These are phyloP conservation scores for Yponomeuta cagnagella DNA, from an alignment of 2,888 invertebrate species.

Conservation along the genomic window DNA sequence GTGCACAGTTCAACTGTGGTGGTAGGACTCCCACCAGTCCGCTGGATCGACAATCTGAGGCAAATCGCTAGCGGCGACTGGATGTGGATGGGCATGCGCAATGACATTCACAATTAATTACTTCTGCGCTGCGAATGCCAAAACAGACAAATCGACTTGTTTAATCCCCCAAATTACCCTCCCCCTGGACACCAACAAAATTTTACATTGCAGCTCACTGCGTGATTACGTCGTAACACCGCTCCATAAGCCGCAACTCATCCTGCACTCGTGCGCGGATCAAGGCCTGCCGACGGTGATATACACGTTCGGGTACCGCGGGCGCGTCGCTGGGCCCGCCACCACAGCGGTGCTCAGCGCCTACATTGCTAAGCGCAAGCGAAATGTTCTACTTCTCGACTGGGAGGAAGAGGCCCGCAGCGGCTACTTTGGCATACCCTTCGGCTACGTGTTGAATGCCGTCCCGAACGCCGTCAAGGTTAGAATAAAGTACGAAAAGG, in stretches of 20 bases:
- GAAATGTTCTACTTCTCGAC: constrained; percentile 58
- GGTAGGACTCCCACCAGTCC: no score
- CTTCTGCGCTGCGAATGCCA: no score
- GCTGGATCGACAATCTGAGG: no score
- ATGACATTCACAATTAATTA: no score
- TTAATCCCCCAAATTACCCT: no score
- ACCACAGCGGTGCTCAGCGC: constrained; percentile 53
- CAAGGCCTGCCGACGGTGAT: constrained; percentile 44
- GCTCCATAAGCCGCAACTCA: constrained; percentile 34
- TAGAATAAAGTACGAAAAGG: constrained; percentile 15
- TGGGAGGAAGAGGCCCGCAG: constrained; percentile 64
- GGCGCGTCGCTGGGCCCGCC: constrained; percentile 48
- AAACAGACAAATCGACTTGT: no score
- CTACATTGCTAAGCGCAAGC: constrained; percentile 50
- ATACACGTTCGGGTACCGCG: constrained; percentile 64
- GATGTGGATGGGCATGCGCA: no score
- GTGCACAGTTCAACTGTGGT: no score
- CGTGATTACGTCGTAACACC: constrained; percentile 38
- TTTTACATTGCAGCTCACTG: constrained; percentile 20
- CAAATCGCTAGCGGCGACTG: no score
- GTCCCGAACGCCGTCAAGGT: constrained; percentile 61
- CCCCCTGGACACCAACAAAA: no score
- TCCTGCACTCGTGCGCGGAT: constrained; percentile 46
- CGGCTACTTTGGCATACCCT: constrained; percentile 45
- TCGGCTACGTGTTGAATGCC: constrained; percentile 53